phyloP scores from a whole-genome alignment of 2,113 vertebrate species.

The Plecturocebus donacophilus region DNA sequence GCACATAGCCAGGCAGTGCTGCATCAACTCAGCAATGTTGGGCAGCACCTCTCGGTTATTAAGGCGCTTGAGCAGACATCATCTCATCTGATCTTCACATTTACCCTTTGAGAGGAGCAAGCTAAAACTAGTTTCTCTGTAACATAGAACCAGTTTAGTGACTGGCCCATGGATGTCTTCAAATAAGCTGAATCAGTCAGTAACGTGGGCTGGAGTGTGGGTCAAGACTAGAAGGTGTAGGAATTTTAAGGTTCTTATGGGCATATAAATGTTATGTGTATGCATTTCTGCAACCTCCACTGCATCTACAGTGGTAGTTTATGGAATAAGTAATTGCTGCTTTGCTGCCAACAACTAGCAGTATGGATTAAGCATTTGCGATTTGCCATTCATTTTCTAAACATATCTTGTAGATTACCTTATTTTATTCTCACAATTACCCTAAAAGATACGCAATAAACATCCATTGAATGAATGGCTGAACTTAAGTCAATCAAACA shows the following conservation, averaged over 20 bases:
- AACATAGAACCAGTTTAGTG: not conserved
- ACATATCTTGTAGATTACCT: not conserved
- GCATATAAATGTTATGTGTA: not conserved
- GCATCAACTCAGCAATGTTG: not conserved
- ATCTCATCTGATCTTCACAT: not conserved
- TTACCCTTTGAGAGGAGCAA: not conserved
- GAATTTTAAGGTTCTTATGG: not conserved
- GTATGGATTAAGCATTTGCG: slow-evolving; percentile 13
- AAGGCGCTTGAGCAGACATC: not conserved
- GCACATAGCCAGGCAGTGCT: not conserved
- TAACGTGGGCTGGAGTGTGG: not conserved
- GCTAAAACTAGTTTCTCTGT: not conserved
- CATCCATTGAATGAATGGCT: not conserved
- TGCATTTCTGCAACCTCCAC: not conserved
- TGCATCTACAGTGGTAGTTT: not conserved
- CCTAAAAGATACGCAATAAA: not conserved
- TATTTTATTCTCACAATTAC: slow-evolving; percentile 23
- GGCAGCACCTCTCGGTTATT: not conserved
- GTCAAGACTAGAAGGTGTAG: not conserved
- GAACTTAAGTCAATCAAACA: not conserved
- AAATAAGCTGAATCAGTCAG: not conserved
- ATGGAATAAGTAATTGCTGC: not conserved
- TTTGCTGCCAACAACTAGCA: not conserved
- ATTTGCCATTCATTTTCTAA: not conserved
- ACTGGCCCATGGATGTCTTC: not conserved